Base-by-base conservation (phyloP, 2,113 vertebrate genomes). In the Maccullochella peelii region DNA sequence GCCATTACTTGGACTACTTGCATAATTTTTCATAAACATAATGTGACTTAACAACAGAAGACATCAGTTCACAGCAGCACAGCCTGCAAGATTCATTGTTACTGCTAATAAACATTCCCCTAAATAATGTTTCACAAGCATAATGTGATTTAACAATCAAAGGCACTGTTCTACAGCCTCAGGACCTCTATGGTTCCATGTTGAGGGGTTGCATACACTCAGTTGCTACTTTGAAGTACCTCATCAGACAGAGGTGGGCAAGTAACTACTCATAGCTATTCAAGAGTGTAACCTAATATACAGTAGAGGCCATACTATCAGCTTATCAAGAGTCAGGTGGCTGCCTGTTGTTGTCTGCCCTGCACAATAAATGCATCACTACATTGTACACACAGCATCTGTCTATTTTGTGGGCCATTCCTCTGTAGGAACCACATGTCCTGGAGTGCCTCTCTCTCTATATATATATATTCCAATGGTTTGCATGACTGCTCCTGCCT, bases 1-100 rank as follows among this genome's bases (percentile, higher is more conserved):
- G 54, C 72, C 52, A 67, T 87, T 74, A 84, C 82, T 80, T 57
- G 33, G 27, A 65, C 42, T 25, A 66, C 77, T 72, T 78, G 59
- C 73, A 66, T 81, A 79, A 87, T 88, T 79, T 89, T 86, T 86
- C 70, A 70, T 9, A 72, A 74, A 71, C 73, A 77, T 89, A 86
- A 86, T 86, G 77, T 79, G 77, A 89, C 69, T 78, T 83, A 79
- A 88, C 65, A 86, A 83, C 72, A 84, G 80, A 82, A 62, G 66
- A 80, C 40, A 49, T 66, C 59, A 61, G 25, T 38, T 89, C 42
- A 47, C 33, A 61, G 55, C 63, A 77, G 62, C 27, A 7, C 12
- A 23, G 55, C 38, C 73, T 58, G 30, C 23, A 70, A 57, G 54
- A 23, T 42, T 65, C 20, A 44, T 58, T 87, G 74, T 81, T 84